phyloP scores from a whole-genome alignment of 2,888 invertebrate species.

The Dasypogon diadema region DNA sequence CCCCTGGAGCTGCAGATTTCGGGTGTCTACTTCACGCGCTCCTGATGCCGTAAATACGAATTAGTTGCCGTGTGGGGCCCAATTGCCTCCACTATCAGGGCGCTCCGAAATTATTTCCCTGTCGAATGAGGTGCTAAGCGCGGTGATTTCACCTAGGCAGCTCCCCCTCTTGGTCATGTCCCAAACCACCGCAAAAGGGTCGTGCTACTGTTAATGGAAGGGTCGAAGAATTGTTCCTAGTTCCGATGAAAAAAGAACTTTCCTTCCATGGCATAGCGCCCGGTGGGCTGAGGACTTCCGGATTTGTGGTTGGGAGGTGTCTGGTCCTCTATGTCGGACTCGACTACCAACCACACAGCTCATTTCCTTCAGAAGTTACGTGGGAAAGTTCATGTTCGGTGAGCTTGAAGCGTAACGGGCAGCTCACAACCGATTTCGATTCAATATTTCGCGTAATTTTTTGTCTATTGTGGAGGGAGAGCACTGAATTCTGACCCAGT shows the following conservation, averaged over 20 bases:
- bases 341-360: neutral
- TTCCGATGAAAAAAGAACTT: constrained; percentile 6
- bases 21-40: neutral
- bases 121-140: constrained; percentile 38
- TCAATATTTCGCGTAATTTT: no score
- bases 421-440: neutral
- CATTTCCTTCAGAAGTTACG: neutral
- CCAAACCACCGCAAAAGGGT: neutral
- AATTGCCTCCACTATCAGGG: constrained; percentile 24
- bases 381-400: neutral
- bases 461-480: no score
- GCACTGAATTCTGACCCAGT: no score
- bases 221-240: constrained; percentile 13
- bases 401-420: no score
- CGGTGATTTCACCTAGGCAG: constrained; percentile 10
- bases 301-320: neutral
- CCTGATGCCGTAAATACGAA: constrained; percentile 11
- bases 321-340: neutral
- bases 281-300: neutral
- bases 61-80: constrained; percentile 21
- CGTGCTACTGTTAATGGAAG: neutral
- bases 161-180: neutral
- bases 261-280: constrained; percentile 4
- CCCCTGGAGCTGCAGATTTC: constrained; percentile 18
- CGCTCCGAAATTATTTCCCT: constrained; percentile 32